Evolutionary conservation across 2,888 invertebrate genomes (phyloP), one percentile per base, ranked within the genome.

Genomic region (Myopa testacea): DNA sequence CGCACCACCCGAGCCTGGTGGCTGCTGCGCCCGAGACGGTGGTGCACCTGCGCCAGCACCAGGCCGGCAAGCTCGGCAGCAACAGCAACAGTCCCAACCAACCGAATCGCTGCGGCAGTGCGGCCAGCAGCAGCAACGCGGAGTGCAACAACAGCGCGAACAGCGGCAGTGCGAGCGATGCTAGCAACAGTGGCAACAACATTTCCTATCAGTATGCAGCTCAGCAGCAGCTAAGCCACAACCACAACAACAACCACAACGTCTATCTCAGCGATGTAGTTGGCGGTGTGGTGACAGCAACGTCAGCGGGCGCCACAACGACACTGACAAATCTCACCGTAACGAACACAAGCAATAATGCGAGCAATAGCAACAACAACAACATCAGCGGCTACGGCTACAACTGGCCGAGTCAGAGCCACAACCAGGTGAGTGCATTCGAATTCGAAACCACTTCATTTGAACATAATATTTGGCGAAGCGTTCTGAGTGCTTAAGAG

Each of bases 1-100:
- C 87, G 82, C 85, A 87, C 84, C 89, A 88, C 84, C 89, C 89
- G 6, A 88, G 88, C 74, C 85, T 88, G 82, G 78, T 78, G 65
- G 80, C 78, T 14, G 78, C 78, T 65, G 76, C 79, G 79, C 81
- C 79, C 79, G 82, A 80, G 62, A 76, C 81, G 62, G 52, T 81
- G 79, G 76, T 86, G 83, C 88, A 87, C 74, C 82, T 86, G 76
- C 85, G 82, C 60, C 84, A 83, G 69, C 69, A 55, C 37, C 75
- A 75, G n/a, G 40, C 38, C 40, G 26, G 26, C 38, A 37, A 7
- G n/a, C 19, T n/a, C 81, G 83, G 84, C 81, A 86, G 84, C 81
- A 86, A 85, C 83, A 87, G 86, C 83, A 87, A 85, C 82, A 88
- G 85, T 83, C 86, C 86, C 80, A 87, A 85, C 80, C 86, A 84